These are phyloP conservation scores for Spea hammondii DNA, from an alignment of 2,797 vertebrate species.

Conservation along the genomic window DNA sequence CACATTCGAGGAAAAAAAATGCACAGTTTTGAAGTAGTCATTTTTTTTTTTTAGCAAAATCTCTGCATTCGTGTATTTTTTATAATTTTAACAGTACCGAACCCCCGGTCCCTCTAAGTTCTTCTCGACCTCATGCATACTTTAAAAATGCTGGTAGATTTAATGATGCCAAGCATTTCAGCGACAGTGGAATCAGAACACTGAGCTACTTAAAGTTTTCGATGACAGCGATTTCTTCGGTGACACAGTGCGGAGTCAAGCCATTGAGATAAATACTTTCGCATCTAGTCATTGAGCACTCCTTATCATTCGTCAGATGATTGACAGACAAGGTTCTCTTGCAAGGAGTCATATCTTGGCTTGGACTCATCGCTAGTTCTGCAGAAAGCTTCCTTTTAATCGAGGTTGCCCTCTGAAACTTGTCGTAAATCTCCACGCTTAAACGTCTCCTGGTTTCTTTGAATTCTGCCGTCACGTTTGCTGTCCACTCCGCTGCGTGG, in stretches of 20 bases:
- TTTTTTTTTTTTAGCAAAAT: slow-evolving; percentile 57
- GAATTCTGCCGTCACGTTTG: slow-evolving; percentile 95
- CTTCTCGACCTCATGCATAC: slow-evolving; percentile 73
- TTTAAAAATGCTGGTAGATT: slow-evolving; percentile 66
- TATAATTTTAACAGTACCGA: slow-evolving; percentile 53
- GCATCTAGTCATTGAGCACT: slow-evolving; percentile 81
- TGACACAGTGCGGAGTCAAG: slow-evolving; percentile 87
- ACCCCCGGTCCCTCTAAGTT: slow-evolving; percentile 38
- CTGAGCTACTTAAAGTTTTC: slow-evolving; percentile 82
- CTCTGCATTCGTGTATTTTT: slow-evolving; percentile 50
- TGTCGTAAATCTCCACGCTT: slow-evolving; percentile 96
- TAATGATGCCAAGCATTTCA: slow-evolving; percentile 63
- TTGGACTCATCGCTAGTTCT: slow-evolving; percentile 82
- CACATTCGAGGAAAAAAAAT: slow-evolving; percentile 58
- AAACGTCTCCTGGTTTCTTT: slow-evolving; percentile 92
- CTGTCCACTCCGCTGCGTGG: slow-evolving; percentile 96
- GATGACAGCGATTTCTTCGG: slow-evolving; percentile 83
- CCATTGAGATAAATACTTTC: slow-evolving; percentile 95
- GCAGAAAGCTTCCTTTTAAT: slow-evolving; percentile 95
- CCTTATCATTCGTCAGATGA: slow-evolving; percentile 83
- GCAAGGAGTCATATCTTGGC: slow-evolving; percentile 88
- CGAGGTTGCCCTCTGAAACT: slow-evolving; percentile 93
- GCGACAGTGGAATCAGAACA: slow-evolving; percentile 49
- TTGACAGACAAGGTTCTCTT: slow-evolving; percentile 91
- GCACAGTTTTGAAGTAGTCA: slow-evolving; percentile 69